Percentiles rank a stretch among this genome's conserved stretches.
Conservation (phyloP, 2,888 invertebrate species). For the Drosophila niveifrons region DNA sequence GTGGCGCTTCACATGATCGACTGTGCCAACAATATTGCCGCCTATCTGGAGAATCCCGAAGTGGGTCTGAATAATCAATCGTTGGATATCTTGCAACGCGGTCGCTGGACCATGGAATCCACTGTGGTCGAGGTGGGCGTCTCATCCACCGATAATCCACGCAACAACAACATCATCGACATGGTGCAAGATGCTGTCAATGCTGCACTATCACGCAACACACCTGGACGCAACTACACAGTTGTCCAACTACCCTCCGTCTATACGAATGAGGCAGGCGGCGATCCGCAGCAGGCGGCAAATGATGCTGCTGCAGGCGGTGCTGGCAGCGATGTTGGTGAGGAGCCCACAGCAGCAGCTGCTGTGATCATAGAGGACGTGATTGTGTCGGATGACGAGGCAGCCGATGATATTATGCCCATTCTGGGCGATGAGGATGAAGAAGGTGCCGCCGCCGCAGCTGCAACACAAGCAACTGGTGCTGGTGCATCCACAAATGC, state of each 20-base stretch:
- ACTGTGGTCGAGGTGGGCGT: conserved; percentile 86
- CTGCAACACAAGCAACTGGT: conserved; percentile 33
- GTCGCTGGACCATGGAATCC: conserved; percentile 86
- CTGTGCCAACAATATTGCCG: conserved; percentile 85
- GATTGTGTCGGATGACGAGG: conserved; percentile 72
- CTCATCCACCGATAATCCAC: conserved; percentile 83
- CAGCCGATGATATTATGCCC: conserved; percentile 41
- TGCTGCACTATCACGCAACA: conserved; percentile 83
- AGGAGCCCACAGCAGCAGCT: conserved; percentile 63
- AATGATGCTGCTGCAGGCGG: conserved; percentile 31
- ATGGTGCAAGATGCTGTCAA: conserved; percentile 85
- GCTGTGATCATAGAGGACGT: conserved; percentile 78
- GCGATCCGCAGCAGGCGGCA: conserved; percentile 37
- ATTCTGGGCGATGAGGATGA: conserved; percentile 35
- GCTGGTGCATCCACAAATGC: conserved; percentile 8
- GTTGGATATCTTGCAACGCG: conserved; percentile 85
- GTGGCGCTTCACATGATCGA: conserved; percentile 85
- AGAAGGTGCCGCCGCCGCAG: conserved; percentile 36
- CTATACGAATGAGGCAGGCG: conserved; percentile 76
- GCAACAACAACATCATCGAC: conserved; percentile 84
- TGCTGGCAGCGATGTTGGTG: conserved; percentile 40
- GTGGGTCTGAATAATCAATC: conserved; percentile 85
- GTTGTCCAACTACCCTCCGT: conserved; percentile 84
- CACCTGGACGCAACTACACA: conserved; percentile 83
- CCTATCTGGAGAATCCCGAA: conserved; percentile 85